These are phyloP conservation scores for Sula dactylatra DNA, from an alignment of 2,113 vertebrate genomes.

Conservation along the genomic window DNA sequence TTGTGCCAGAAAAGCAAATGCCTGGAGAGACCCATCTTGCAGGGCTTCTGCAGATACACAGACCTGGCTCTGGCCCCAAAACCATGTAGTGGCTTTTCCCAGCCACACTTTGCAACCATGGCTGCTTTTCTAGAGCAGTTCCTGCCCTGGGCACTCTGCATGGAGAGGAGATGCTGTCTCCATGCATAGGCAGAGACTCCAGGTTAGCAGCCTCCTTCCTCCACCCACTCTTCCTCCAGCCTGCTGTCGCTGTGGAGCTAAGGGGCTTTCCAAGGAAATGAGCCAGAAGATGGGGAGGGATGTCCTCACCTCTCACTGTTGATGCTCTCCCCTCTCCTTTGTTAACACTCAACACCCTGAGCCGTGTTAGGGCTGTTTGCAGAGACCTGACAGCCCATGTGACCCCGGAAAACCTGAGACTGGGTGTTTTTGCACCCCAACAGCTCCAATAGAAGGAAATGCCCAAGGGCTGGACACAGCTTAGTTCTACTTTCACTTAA, in stretches of 20 bases:
- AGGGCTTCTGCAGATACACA: background rate
- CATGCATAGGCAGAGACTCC: background rate
- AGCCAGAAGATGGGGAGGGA: background rate
- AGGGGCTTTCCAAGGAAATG: background rate
- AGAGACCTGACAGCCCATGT: background rate
- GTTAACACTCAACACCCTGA: background rate
- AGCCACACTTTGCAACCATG: background rate
- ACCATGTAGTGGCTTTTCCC: background rate
- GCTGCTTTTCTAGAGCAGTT: background rate
- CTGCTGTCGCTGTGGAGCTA: background rate
- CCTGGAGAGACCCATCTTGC: background rate
- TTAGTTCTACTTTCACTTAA: background rate
- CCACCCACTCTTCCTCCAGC: background rate
- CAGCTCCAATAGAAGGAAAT: background rate
- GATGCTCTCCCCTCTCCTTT: background rate
- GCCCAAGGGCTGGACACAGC: background rate
- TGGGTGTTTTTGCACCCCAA: background rate
- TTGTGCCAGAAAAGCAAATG: background rate
- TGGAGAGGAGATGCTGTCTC: background rate
- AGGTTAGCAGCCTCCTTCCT: background rate
- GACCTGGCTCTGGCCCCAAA: background rate
- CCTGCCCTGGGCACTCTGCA: background rate
- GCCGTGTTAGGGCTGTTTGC: background rate
- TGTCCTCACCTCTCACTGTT: background rate
- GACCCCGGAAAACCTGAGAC: background rate